A percentile compares a stretch with the other conserved stretches of the same genome.
phyloP scores from a whole-genome alignment of 30 jellyfish, hydroid and myxozoan genomes.

The Hydra vulgaris region DNA sequence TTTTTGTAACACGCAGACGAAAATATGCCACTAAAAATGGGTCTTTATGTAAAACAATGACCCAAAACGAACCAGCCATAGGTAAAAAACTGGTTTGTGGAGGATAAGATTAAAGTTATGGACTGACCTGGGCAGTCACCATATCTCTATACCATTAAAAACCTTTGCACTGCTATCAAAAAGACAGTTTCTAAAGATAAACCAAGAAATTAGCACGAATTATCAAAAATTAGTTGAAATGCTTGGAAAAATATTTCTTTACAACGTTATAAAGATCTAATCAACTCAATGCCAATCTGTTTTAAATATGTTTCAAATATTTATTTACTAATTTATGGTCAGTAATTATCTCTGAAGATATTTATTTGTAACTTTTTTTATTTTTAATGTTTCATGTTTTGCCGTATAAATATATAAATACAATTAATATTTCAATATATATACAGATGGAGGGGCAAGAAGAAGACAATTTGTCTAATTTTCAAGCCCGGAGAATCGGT shows the following conservation, averaged over 20 bases:
- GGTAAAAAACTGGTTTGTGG: not conserved
- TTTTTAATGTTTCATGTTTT: no score
- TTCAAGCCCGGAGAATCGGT: no score
- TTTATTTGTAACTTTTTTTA: no score
- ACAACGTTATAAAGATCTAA: not conserved
- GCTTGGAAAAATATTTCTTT: not conserved
- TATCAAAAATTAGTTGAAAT: no score
- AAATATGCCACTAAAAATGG: not conserved
- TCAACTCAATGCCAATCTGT: not conserved
- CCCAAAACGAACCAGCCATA: not conserved
- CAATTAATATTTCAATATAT: no score
- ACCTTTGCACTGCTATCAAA: not conserved
- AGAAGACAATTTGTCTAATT: no score
- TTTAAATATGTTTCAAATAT: no score
- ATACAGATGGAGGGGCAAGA: no score
- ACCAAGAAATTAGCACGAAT: not conserved
- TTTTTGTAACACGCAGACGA: not conserved
- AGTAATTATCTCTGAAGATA: no score
- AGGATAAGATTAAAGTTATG: not conserved
- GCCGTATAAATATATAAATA: no score
- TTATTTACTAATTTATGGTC: no score
- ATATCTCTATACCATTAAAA: not conserved
- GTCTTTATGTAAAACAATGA: not conserved
- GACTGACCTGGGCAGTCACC: not conserved
- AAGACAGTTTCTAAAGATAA: not conserved